Base-by-base conservation (phyloP, 2,113 vertebrate genomes). In the Dromas ardeola region DNA sequence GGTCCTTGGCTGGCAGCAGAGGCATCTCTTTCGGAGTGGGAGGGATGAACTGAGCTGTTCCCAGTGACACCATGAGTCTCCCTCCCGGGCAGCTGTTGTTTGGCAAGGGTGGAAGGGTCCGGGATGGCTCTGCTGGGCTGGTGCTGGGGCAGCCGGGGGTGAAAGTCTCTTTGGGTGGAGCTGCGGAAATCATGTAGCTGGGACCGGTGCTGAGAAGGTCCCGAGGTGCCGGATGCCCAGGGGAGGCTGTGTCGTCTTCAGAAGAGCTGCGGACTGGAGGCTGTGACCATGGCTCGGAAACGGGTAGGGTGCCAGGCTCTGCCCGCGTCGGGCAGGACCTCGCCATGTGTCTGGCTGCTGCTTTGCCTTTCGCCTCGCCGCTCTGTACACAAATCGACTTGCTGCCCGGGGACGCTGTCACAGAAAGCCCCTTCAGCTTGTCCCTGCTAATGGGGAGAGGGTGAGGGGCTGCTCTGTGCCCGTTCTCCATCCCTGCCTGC, bases 271-370 rank as follows among this genome's bases (percentile, higher is more conserved):
- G 6, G 66, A 19, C 80, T 93, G 10, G 0, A 16, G 82, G 45
- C 67, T 5, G 79, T 10, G 30, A 62, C 50, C 91, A 97, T 97
- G 96, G 96, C 96, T 95, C 86, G 96, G 27, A 97, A 92, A 32
- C 88, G 96, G 96, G 96, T 97, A 97, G 5, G 88, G 59, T 73
- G 55, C 50, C 3, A 4, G 52, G 50, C 58, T 82, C 84, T 63
- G 63, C 84, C 56, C 1, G 2, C 0, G 7, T n/a, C 1, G 27
- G 81, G n/a, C 86, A 63, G 61, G 59, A 73, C 12, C 58, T 38
- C 0, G 3, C 79, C 0, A 0, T 3, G 45, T 30, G 14, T 34
- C 23, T 15, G 15, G 63, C 50, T 78, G 47, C 88, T 85, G 88
- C 95, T 96, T 65, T 69, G 49, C 81, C 47, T 62, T 18, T 16